Conservation (phyloP, 2,888 invertebrate genomes). For the Acholoe squamosa region DNA sequence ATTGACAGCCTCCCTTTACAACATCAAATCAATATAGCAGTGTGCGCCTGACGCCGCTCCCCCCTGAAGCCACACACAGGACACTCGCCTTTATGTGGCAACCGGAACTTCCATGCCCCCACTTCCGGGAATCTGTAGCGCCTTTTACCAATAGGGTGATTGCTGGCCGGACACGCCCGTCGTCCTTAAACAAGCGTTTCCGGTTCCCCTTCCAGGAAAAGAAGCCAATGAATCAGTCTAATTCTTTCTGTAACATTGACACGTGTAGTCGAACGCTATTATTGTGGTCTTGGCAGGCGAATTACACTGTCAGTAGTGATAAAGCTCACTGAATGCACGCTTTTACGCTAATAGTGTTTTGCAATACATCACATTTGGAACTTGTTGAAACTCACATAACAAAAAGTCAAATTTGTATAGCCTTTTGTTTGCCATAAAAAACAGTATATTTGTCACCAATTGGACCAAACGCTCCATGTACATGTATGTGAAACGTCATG, state of each 20-base stretch:
- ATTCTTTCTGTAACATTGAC: background rate
- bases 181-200: slow-evolving; percentile 6
- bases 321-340: too few species aligned
- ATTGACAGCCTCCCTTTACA: background rate
- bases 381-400: too few species aligned
- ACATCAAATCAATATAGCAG: background rate
- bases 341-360: too few species aligned
- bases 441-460: too few species aligned
- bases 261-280: too few species aligned
- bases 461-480: too few species aligned
- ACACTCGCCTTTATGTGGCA: background rate
- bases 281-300: too few species aligned
- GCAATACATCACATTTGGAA: too few species aligned
- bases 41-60: background rate
- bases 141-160: background rate
- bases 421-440: too few species aligned
- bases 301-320: too few species aligned
- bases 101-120: background rate
- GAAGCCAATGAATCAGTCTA: background rate
- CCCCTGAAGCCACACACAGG: background rate
- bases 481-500: too few species aligned
- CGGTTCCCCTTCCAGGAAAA: background rate
- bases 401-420: too few species aligned
- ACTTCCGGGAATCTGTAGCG: background rate
- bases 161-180: background rate